Evolutionary conservation across 2,888 invertebrate genomes (phyloP).

Genomic region (Aquatica leii): DNA sequence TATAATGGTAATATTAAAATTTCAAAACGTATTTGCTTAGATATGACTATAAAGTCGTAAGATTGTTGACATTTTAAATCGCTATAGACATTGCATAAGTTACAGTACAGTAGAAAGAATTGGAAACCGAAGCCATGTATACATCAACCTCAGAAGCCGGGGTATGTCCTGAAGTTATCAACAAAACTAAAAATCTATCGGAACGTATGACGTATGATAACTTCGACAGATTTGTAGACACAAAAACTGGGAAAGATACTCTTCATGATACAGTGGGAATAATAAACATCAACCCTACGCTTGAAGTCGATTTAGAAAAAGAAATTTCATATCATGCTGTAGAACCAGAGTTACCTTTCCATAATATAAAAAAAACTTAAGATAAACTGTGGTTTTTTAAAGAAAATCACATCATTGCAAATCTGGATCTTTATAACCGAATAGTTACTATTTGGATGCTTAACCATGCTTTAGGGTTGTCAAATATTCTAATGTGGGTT

Average conservation of each 20-base stretch:
- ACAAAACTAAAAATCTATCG: background rate
- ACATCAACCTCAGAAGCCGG: background rate
- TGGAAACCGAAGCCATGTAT: constrained; percentile 48
- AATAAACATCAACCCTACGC: background rate
- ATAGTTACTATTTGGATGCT: no score
- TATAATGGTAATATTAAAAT: constrained; percentile 43
- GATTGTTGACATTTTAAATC: constrained; percentile 47
- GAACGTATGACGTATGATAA: background rate
- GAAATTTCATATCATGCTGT: no score
- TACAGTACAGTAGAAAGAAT: constrained; percentile 43
- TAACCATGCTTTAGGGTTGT: no score
- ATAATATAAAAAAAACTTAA: no score
- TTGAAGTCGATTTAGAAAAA: background rate
- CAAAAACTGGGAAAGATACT: background rate
- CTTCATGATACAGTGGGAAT: background rate
- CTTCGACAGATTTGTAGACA: no score
- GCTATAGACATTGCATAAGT: constrained; percentile 49
- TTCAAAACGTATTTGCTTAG: constrained; percentile 46
- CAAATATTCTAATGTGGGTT: no score
- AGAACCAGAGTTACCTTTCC: no score
- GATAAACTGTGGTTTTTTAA: no score
- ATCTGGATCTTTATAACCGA: no score
- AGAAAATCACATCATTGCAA: no score
- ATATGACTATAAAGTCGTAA: constrained; percentile 48
- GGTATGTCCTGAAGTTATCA: no score